Base-by-base conservation (phyloP, 2,888 invertebrate species). In the Rhingia campestris region DNA sequence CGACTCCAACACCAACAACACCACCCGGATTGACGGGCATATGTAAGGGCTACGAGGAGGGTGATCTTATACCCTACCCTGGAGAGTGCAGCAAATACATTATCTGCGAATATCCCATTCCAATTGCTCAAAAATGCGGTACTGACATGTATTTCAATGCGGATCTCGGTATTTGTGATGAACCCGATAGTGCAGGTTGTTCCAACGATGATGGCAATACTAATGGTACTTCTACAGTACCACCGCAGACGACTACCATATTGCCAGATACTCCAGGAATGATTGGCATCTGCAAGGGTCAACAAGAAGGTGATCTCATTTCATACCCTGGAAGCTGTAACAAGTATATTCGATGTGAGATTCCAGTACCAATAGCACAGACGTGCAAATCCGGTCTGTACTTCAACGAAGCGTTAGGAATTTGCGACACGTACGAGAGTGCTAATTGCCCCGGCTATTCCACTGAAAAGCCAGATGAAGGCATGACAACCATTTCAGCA, bases 361-460 rank as follows among this genome's bases (percentile, higher is more conserved):
- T 72, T 30, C 87, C 87, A 0, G 61, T 86, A 6, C 84, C 87
- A 9, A 61, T 75, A 35, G 85, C 87, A 6, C 54, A 86, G 4
- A 32, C 4, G 1, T 90, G 90, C 58, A 87, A 88, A 1, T 72
- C 85, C 5, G 88, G 87, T 0, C 82, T 88, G 3, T 86, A 88
- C 35, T 89, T 89, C 33, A 89, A 89, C 81, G 64, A 69, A 2
- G 32, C 74, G 14, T 58, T 88, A 4, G 82, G 87, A 3, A 88
- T 88, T 59, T 89, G 89, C 49, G 89, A 89, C 53, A 88, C 87
- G 49, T 86, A 86, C 35, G 87, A 88, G 76, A 87, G 88, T 22
- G 88, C 87, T n/a, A 80, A 73, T 9, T 89, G 89, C 70, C 67
- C 61, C 1, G 82, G 77, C 9, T 56, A 47, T n/a, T 56, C 49